These are phyloP conservation scores for Epinephelus moara DNA, from an alignment of 2,113 vertebrate species.

Conservation along the genomic window DNA sequence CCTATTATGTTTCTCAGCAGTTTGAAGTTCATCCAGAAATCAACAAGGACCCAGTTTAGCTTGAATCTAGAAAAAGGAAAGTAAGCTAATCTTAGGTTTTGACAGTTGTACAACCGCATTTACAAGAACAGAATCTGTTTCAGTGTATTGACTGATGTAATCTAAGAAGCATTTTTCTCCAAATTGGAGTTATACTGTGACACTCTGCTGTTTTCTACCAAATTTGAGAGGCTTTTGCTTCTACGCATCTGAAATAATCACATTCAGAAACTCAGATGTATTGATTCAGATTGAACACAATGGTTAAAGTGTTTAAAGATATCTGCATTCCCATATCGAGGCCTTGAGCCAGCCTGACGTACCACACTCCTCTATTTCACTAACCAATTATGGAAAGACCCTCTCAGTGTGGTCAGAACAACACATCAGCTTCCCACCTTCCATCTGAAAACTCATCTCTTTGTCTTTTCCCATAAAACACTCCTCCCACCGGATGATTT, in stretches of 20 bases:
- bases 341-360: not conserved
- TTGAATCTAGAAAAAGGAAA: not conserved
- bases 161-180: not conserved
- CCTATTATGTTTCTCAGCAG: not conserved
- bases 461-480: conserved; percentile 39
- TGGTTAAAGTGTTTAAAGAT: not conserved
- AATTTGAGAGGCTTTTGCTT: not conserved
- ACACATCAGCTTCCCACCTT: conserved; percentile 30
- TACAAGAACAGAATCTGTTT: not conserved
- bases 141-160: not conserved
- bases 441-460: conserved; percentile 23
- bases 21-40: not conserved
- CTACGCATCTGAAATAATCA: not conserved
- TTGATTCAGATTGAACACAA: not conserved
- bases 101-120: not conserved
- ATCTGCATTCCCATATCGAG: not conserved
- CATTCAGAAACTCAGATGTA: not conserved
- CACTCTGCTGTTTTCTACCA: not conserved
- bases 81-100: not conserved
- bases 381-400: conserved; percentile 42
- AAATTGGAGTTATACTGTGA: not conserved
- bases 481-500: conserved; percentile 26
- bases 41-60: not conserved
- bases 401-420: conserved; percentile 38
- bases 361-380: not conserved